phyloP scores from a whole-genome alignment of 1,140 invertebrate genomes.

The Camponotus pennsylvanicus region DNA sequence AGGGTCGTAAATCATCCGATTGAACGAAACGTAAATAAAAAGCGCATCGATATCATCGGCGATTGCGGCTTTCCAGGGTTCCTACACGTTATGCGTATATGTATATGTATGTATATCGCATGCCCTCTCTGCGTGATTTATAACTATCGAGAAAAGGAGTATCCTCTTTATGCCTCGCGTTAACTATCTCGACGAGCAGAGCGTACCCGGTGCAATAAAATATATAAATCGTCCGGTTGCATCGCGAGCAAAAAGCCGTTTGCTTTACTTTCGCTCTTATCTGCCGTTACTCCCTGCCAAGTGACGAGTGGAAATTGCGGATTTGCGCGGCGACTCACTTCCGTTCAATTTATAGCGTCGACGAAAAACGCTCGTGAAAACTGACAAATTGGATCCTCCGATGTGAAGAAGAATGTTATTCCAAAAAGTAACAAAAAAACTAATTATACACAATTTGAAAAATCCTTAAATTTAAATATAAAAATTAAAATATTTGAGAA shows the following conservation, averaged over 20 bases:
- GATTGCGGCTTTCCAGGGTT: neutral
- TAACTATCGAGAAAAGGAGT: conserved; percentile 15
- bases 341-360: neutral
- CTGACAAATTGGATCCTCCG: neutral
- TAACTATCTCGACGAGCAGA: conserved; percentile 10
- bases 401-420: too few relatives aligned
- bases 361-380: conserved; percentile 7
- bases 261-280: conserved; percentile 59
- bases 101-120: too few relatives aligned
- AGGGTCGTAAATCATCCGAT: conserved; percentile 33
- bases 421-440: neutral
- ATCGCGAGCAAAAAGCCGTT: conserved; percentile 37
- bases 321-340: conserved; percentile 36
- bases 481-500: neutral
- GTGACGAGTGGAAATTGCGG: conserved; percentile 50
- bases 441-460: too few relatives aligned
- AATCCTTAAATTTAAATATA: too few relatives aligned
- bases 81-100: neutral
- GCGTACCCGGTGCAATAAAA: conserved; percentile 1
- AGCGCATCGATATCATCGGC: conserved; percentile 27
- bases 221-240: conserved; percentile 31
- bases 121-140: conserved; percentile 31
- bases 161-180: conserved; percentile 1
- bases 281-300: conserved; percentile 43
- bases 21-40: conserved; percentile 35